These are phyloP conservation scores for Scleropages formosus DNA, from an alignment of 2,797 vertebrate genomes.

Conservation along the genomic window DNA sequence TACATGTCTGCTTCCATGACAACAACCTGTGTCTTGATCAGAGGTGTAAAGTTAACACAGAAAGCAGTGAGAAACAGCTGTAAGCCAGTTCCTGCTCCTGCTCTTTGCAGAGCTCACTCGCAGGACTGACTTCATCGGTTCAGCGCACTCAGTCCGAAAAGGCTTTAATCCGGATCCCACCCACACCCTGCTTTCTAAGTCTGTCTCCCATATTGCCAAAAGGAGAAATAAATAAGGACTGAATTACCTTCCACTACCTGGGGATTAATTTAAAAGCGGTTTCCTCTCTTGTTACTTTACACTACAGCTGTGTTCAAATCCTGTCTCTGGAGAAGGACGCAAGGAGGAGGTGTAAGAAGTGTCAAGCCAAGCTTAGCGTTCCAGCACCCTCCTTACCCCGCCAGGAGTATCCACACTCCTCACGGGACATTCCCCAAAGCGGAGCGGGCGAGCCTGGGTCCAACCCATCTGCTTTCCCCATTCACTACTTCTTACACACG, in stretches of 20 bases:
- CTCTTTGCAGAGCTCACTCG: not conserved
- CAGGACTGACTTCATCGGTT: conserved; percentile 37
- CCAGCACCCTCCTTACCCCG: not conserved
- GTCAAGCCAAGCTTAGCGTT: no score
- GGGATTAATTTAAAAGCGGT: conserved; percentile 71
- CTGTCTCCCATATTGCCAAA: conserved; percentile 40
- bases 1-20: no score
- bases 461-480: conserved; percentile 29
- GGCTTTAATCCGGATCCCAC: conserved; percentile 37
- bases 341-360: not conserved
- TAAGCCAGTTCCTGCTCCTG: not conserved
- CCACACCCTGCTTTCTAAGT: conserved; percentile 8
- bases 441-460: not conserved
- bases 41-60: no score
- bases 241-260: conserved; percentile 65
- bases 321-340: conserved; percentile 56
- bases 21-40: no score
- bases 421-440: not conserved
- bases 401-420: not conserved
- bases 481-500: conserved; percentile 69
- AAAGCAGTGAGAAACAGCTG: no score
- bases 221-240: conserved; percentile 59
- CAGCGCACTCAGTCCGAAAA: conserved; percentile 19
- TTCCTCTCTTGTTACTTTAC: conserved; percentile 68
- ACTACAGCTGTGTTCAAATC: conserved; percentile 72